Evolutionary conservation across 2,113 vertebrate genomes (phyloP), one percentile per base, ranked within the genome.

Genomic region (Bombycilla garrulus): DNA sequence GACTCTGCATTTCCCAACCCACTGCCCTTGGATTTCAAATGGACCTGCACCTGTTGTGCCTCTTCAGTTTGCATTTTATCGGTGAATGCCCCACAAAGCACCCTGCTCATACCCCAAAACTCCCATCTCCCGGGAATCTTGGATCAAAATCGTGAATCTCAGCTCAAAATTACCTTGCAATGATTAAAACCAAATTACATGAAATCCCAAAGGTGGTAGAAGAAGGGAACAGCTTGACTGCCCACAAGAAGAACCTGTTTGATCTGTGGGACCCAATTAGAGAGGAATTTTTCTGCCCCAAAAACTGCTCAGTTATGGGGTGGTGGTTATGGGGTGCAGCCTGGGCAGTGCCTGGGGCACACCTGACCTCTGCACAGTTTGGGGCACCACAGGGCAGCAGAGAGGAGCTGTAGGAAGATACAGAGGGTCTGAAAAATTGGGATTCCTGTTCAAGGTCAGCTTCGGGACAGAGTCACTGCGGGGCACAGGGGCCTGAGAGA

Each of bases 391-490:
- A 15, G 33, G 12, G 5, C 7, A 67, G 48, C 33, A 33, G 31
- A 6, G 33, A 33, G 28, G 44, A 19, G 58, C 50, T 44, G 35
- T 0, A 21, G 40, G 56, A 15, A 5, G 20, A 7, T 5, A 1
- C 40, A 16, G 23, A 22, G 7, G 8, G 3, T 22, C 24, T 18
- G 42, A 26, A 5, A 42, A 4, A 5, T 4, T 3, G 0, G 36
- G 36, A 9, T 48, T n/a, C 1, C 15, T 20, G 1, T 10, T 20
- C 48, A 57, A 35, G 29, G 48, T 21, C 0, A 1, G 29, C 42
- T 64, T 64, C 33, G 61, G 73, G 65, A 24, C 64, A 61, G 65
- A n/a, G 33, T 19, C 53, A 21, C 21, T 22, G 58, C 48, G 33
- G 57, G 57, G 38, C 47, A 33, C 44, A 26, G 64, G 38, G 26